These are phyloP conservation scores for Caenorhabditis wallacei DNA, from an alignment of 2,888 invertebrate genomes.

Conservation along the genomic window DNA sequence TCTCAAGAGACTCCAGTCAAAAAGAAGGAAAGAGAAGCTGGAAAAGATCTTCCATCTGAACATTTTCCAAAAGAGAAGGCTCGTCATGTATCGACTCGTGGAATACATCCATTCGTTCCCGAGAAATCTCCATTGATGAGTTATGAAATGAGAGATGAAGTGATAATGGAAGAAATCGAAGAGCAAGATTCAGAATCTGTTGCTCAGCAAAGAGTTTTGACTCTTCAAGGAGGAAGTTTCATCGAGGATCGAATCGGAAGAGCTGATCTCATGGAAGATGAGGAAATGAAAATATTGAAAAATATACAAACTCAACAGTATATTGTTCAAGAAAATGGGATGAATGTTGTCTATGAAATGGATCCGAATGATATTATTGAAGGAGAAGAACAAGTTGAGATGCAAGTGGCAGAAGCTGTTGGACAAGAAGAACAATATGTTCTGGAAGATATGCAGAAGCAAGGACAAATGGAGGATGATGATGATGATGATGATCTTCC, in stretches of 20 bases:
- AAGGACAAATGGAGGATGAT: constrained; percentile 3
- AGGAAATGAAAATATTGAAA: constrained; percentile 40
- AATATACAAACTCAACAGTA: constrained; percentile 43
- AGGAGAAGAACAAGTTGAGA: constrained; percentile 31
- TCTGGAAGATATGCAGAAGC: constrained; percentile 21
- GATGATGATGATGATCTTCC: constrained; percentile 58
- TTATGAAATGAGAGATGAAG: constrained; percentile 22
- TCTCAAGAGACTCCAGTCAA: background rate
- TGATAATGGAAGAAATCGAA: constrained; percentile 27
- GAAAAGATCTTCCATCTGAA: constrained; percentile 65
- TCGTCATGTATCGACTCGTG: constrained; percentile 53
- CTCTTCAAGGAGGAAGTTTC: constrained; percentile 43
- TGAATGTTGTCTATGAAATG: constrained; percentile 54
- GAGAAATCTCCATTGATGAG: constrained; percentile 5
- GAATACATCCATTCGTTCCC: constrained; percentile 29
- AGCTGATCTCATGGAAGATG: constrained; percentile 47
- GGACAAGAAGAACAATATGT: constrained; percentile 19
- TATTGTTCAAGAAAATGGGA: constrained; percentile 59
- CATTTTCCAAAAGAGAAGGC: constrained; percentile 66
- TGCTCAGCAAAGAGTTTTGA: constrained; percentile 42
- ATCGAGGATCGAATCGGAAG: constrained; percentile 54
- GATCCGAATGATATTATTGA: constrained; percentile 47
- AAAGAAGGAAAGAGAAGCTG: constrained; percentile 54
- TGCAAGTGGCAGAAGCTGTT: constrained; percentile 10
- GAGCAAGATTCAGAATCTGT: background rate